A percentile compares a stretch with the other conserved stretches of the same genome.
These are phyloP conservation scores for Eugnorisma glareosa DNA, from an alignment of 2,888 invertebrate genomes.

Conservation along the genomic window DNA sequence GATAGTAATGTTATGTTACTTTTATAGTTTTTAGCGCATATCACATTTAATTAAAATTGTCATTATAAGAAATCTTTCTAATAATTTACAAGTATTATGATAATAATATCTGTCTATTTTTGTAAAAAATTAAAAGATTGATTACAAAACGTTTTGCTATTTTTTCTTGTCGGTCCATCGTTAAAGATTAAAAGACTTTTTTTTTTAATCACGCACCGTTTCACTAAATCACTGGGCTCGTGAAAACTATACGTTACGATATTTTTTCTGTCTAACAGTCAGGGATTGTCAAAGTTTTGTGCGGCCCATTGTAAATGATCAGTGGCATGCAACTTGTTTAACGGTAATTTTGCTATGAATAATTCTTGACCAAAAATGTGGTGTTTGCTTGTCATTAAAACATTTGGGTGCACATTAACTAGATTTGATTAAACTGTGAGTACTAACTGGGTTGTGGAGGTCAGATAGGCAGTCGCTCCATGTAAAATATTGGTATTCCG, in stretches of 20 bases:
- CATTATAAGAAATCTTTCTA: slow-evolving; percentile 6
- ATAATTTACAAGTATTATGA: slow-evolving; percentile 26
- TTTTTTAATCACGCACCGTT: slow-evolving; percentile 74
- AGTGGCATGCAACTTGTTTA: neutral
- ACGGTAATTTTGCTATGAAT: neutral
- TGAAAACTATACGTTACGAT: slow-evolving; percentile 80
- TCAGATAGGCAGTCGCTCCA: too few species aligned
- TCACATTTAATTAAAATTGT: neutral
- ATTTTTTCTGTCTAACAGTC: slow-evolving; percentile 71
- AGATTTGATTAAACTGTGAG: neutral
- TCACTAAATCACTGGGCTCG: slow-evolving; percentile 84
- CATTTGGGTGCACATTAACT: neutral
- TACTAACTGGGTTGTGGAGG: too few species aligned
- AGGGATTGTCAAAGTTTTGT: slow-evolving; percentile 75
- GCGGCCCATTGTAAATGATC: neutral
- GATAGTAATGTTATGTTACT: neutral
- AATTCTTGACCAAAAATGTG: neutral
- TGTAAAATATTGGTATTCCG: too few species aligned
- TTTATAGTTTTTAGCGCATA: neutral
- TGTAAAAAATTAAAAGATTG: slow-evolving; percentile 71
- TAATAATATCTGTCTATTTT: slow-evolving; percentile 49
- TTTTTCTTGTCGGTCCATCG: slow-evolving; percentile 70
- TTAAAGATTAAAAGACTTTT: slow-evolving; percentile 77
- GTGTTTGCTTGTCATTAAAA: neutral
- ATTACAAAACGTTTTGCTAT: slow-evolving; percentile 73